A percentile compares a stretch with the other conserved stretches of the same genome.
Conservation (phyloP, 2,113 vertebrate genomes). For the Benitochromis conjunctus region DNA sequence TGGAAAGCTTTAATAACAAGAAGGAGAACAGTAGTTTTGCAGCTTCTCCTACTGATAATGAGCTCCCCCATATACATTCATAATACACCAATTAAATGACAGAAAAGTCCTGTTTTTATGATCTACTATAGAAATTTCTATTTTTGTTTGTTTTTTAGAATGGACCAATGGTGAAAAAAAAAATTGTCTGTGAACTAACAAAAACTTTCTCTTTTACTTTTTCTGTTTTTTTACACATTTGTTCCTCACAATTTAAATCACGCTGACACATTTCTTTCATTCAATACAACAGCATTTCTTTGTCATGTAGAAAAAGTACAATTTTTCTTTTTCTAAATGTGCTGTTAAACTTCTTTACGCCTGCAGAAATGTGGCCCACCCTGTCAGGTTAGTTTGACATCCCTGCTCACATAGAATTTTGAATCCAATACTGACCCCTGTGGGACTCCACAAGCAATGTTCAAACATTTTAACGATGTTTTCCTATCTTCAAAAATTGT, state of each 20-base stretch:
- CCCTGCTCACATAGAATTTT: background rate
- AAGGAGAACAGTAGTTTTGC: background rate
- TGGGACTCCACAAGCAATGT: background rate
- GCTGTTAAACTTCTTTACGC: background rate
- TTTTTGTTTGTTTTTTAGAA: background rate
- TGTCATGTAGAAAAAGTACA: background rate
- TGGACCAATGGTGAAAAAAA: background rate
- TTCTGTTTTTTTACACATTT: too few relatives aligned
- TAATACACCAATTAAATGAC: background rate
- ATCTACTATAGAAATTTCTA: background rate
- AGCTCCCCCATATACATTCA: background rate
- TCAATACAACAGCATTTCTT: background rate
- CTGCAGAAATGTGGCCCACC: background rate
- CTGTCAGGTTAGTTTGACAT: background rate
- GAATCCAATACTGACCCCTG: background rate
- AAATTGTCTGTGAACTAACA: too few relatives aligned
- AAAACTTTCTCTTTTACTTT: too few relatives aligned
- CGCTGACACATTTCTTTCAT: background rate
- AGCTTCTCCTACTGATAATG: background rate
- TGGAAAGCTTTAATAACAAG: background rate
- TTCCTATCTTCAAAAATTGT: background rate
- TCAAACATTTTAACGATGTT: background rate
- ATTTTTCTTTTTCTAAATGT: background rate
- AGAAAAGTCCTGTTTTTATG: background rate
- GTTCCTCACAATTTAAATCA: too few relatives aligned